phyloP scores from a whole-genome alignment of 1,140 invertebrate genomes.

The Halesus radiatus region DNA sequence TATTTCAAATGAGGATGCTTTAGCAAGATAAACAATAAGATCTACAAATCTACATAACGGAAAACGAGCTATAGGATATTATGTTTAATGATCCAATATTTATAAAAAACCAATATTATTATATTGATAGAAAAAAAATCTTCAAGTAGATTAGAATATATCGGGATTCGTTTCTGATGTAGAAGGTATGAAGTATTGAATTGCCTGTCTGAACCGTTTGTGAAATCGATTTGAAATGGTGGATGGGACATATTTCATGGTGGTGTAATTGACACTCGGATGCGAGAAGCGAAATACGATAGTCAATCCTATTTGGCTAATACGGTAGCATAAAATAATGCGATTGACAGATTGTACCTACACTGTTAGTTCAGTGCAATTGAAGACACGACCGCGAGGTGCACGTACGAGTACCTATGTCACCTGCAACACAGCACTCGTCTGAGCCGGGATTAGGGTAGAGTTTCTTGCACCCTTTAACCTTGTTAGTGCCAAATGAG shows the following conservation, averaged over 20 bases:
- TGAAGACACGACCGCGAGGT: constrained; percentile 19
- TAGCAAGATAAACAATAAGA: no score
- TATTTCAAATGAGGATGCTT: no score
- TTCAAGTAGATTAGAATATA: neutral
- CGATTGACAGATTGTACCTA: constrained; percentile 1
- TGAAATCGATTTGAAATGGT: neutral
- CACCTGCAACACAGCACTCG: constrained; percentile 3
- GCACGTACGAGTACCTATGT: neutral
- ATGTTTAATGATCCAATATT: no score
- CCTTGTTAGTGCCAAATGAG: constrained; percentile 15
- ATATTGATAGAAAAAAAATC: neutral
- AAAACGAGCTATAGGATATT: no score
- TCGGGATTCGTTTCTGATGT: neutral
- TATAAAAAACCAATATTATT: no score
- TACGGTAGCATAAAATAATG: neutral
- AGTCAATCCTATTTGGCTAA: constrained; percentile 13
- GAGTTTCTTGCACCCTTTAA: constrained; percentile 38
- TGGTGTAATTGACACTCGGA: constrained; percentile 1
- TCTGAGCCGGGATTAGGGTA: constrained; percentile 43
- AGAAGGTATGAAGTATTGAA: neutral
- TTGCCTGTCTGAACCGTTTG: neutral
- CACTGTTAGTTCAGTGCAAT: neutral
- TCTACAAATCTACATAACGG: no score
- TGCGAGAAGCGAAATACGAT: neutral
- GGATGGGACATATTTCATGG: neutral